Conservation (phyloP, 2,797 vertebrate genomes). For the Arremon brunneinucha region DNA sequence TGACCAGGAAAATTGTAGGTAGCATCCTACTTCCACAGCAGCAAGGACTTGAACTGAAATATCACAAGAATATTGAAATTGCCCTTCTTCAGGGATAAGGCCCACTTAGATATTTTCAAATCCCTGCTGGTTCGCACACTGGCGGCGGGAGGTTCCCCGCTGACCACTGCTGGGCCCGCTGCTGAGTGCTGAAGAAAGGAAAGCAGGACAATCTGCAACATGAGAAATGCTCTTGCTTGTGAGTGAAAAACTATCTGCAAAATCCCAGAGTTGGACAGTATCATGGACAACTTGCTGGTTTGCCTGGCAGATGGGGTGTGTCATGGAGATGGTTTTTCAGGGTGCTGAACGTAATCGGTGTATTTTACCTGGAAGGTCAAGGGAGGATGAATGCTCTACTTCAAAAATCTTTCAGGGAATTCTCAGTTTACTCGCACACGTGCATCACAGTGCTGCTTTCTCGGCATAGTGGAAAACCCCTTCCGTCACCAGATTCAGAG, state of each 20-base stretch:
- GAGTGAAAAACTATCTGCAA: background rate
- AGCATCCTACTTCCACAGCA: background rate
- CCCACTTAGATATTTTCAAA: background rate
- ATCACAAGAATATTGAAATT: background rate
- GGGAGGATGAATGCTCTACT: background rate
- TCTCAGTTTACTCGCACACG: background rate
- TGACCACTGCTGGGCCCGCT: rapidly evolving
- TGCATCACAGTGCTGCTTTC: background rate
- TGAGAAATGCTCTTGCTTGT: background rate
- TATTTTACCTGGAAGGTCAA: background rate
- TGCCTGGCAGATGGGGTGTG: background rate
- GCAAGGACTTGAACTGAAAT: background rate
- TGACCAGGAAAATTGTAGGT: background rate
- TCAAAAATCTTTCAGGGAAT: background rate
- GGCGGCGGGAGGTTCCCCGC: background rate
- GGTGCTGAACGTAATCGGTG: background rate
- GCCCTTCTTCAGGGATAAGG: background rate
- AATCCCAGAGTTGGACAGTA: background rate
- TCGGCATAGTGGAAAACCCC: background rate
- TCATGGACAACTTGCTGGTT: background rate
- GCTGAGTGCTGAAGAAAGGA: background rate
- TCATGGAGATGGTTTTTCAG: background rate
- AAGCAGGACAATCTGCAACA: background rate
- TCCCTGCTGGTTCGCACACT: rapidly evolving
- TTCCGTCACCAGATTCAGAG: background rate